phyloP scores from a whole-genome alignment of 1,140 invertebrate genomes.

The Zaprionus davidi region DNA sequence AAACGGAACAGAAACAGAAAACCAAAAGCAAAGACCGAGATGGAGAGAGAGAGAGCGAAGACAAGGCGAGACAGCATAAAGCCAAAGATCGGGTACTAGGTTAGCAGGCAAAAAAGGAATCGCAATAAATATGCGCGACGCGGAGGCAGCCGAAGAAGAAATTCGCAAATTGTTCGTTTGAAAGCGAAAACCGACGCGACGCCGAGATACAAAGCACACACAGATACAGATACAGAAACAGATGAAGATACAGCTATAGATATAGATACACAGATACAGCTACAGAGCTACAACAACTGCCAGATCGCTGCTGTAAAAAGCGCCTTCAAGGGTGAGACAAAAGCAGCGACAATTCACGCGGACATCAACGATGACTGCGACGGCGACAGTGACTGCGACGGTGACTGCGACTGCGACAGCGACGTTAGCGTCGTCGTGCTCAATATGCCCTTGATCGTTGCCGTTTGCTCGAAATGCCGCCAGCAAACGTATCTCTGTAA shows the following conservation, averaged over 20 bases:
- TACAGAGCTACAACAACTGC: slow-evolving; percentile 42
- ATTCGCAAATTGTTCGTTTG: slow-evolving; percentile 80
- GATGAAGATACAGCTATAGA: slow-evolving; percentile 41
- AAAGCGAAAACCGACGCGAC: slow-evolving; percentile 75
- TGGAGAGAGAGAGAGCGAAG: slow-evolving; percentile 22
- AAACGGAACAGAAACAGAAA: slow-evolving; percentile 40
- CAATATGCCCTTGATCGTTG: slow-evolving; percentile 80
- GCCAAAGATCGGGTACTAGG: slow-evolving; percentile 71
- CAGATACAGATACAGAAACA: slow-evolving; percentile 38
- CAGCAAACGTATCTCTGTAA: slow-evolving; percentile 57
- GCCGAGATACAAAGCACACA: slow-evolving; percentile 48
- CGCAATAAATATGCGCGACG: slow-evolving; percentile 50
- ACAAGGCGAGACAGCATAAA: slow-evolving; percentile 56
- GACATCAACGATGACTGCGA: slow-evolving; percentile 12
- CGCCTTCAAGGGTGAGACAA: slow-evolving; percentile 76
- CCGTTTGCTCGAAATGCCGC: slow-evolving; percentile 64
- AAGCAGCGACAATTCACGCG: slow-evolving; percentile 24
- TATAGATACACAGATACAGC: slow-evolving; percentile 35
- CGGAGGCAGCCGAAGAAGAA: slow-evolving; percentile 60
- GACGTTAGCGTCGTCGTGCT: slow-evolving; percentile 52
- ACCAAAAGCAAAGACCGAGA: slow-evolving; percentile 15
- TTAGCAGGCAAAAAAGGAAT: slow-evolving; percentile 78
- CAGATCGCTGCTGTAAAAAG: slow-evolving; percentile 67
- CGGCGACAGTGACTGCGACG: slow-evolving; percentile 32
- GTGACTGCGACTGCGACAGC: slow-evolving; percentile 1